Base-by-base conservation (phyloP, 2,113 vertebrate genomes). In the Xiphophorus couchianus region DNA sequence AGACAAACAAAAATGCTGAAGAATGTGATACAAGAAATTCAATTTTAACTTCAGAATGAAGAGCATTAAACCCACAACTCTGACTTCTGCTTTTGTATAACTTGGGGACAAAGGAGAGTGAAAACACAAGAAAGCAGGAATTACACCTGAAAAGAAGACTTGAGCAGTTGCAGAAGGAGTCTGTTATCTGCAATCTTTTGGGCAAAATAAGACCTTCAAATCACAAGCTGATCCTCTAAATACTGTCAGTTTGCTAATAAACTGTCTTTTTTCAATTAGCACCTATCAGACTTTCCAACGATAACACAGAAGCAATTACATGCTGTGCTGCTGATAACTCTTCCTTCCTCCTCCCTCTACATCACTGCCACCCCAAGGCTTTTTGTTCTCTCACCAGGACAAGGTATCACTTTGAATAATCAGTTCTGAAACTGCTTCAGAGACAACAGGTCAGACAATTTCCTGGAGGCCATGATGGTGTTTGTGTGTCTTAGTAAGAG, bases 301-400 rank as follows among this genome's bases (percentile, higher is more conserved):
- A 90, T 89, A 90, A 93, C 87, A 92, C 87, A 88, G 91, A 92
- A 90, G 79, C 91, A 94, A 92, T 94, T 93, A 93, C 89, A 92
- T 48, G 75, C 79, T 64, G 69, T 63, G 71, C 87, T 83, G 79
- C 77, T 84, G 91, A 93, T 90, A 92, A 91, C 78, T 89, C 63
- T 77, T 77, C 64, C 84, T 74, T 76, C 69, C 75, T 65, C 66
- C 74, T 48, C 76, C 33, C 69, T 65, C 35, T 76, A 68, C 33
- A 70, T 73, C 66, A 29, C 44, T 25, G 74, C 54, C 8, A 66
- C 83, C 70, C 12, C 2, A 4, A 65, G 69, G 76, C 63, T 44
- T 84, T 84, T 78, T 75, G 74, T 80, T 85, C 74, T 79, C 82
- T 27, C 54, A 62, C 76, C 66, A 84, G 63, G 80, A 83, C 44